phyloP scores from a whole-genome alignment of 2,888 invertebrate genomes.

The Mycalesis mineus region DNA sequence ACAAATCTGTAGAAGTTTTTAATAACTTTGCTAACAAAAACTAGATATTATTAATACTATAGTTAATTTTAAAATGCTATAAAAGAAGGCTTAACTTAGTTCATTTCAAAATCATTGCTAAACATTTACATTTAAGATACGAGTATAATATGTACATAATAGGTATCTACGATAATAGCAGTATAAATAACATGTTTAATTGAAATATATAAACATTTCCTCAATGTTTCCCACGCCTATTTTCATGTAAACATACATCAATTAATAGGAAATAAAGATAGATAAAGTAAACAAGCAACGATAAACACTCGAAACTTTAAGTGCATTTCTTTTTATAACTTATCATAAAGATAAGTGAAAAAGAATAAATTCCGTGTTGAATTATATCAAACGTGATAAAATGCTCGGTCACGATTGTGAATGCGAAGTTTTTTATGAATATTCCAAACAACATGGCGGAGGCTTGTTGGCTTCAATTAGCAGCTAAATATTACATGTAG shows the following conservation, averaged over 20 bases:
- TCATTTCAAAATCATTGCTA: too few relatives aligned
- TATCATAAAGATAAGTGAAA: conserved; percentile 13
- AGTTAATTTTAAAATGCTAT: too few relatives aligned
- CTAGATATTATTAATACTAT: too few relatives aligned
- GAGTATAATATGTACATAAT: too few relatives aligned
- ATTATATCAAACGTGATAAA: conserved; percentile 14
- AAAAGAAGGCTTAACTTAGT: too few relatives aligned
- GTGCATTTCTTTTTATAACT: conserved; percentile 19
- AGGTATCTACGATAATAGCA: neutral
- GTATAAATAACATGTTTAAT: neutral
- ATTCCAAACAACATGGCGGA: conserved; percentile 1
- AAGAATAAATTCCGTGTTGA: conserved; percentile 12
- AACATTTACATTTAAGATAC: too few relatives aligned
- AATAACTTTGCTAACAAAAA: too few relatives aligned
- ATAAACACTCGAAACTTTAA: conserved; percentile 7
- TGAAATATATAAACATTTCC: neutral
- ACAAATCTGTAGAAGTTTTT: too few relatives aligned
- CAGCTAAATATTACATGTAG: conserved; percentile 4
- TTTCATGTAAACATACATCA: conserved; percentile 1
- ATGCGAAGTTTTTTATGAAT: neutral
- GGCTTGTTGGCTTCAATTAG: conserved; percentile 18
- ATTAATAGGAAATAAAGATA: conserved; percentile 8
- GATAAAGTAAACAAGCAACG: conserved; percentile 4
- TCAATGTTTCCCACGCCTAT: conserved; percentile 1
- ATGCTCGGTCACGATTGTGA: conserved; percentile 1